Evolutionary conservation across 2,113 vertebrate species (phyloP), one percentile per base, ranked within the genome.

Genomic region (Micromys minutus): DNA sequence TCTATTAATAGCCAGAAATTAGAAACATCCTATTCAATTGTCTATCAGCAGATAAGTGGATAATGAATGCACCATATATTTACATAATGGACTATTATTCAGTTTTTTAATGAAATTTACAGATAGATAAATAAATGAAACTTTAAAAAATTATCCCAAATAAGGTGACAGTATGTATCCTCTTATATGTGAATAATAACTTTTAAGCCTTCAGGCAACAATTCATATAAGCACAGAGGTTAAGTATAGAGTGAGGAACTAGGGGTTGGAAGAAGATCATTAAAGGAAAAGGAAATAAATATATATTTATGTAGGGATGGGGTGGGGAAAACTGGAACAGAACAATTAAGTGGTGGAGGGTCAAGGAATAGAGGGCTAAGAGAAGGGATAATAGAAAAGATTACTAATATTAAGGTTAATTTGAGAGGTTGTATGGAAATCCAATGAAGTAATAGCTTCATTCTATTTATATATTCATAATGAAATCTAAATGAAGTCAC

Each of bases 231-330:
- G 9, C 77, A 57, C 19, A 80, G 5, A 57, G 36, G 19, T n/a
- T n/a, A 57, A 10, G 19, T n/a, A 12, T 2, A 57, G 50, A 57
- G 11, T n/a, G n/a, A n/a, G 52, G 5, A 31, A 80, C 12, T 47
- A 1, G 21, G 2, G 19, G 8, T 21, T 21, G 4, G 3, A 1
- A 9, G 34, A 12, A 17, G 21, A 7, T 80, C 10, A 6, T 11
- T 1, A 4, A 57, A 57, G 36, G 6, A 7, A 55, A 34, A 9
- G 52, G 34, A n/a, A 57, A n/a, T 55, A 57, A 17, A 24, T 80
- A n/a, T 7, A 57, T 24, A n/a, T 34, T 24, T 57, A n/a, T 24
- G 3, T 17, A 57, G 34, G 13, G 9, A 24, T 36, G 5, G 36
- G 5, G 3, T 3, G 29, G 36, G 34, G 50, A 5, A 80, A 47